These are phyloP conservation scores for Heliconius himera DNA, from an alignment of 1,140 invertebrate species.

Conservation along the genomic window DNA sequence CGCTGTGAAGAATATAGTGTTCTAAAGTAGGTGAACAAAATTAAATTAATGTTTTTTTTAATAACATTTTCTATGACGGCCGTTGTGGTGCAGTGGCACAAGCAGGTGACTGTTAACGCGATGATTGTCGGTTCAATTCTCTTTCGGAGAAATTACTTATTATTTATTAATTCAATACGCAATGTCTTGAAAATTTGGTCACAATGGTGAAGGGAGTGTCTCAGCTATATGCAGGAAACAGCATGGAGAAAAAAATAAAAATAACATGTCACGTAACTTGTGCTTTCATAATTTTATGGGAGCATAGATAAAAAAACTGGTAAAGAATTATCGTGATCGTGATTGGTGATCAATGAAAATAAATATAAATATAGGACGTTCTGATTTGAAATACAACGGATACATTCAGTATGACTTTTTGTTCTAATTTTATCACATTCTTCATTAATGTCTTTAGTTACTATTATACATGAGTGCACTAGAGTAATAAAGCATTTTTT, in stretches of 20 bases:
- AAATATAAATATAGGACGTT: no score
- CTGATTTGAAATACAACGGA: no score
- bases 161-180: background rate
- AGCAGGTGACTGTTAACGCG: background rate
- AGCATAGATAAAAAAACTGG: no score
- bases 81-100: background rate
- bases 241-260: background rate
- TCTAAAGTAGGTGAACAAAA: background rate
- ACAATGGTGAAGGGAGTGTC: background rate
- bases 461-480: no score
- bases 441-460: no score
- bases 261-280: background rate
- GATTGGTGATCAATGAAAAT: no score
- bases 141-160: background rate
- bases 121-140: background rate
- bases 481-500: no score
- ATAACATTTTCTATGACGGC: background rate
- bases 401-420: no score
- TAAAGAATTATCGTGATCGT: no score
- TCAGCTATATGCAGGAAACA: background rate
- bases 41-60: background rate
- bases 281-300: no score
- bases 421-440: no score
- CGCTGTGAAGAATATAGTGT: background rate
- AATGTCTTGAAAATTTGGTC: background rate